phyloP scores from a whole-genome alignment of 2,888 invertebrate species.

The Eupithecia exiguata region DNA sequence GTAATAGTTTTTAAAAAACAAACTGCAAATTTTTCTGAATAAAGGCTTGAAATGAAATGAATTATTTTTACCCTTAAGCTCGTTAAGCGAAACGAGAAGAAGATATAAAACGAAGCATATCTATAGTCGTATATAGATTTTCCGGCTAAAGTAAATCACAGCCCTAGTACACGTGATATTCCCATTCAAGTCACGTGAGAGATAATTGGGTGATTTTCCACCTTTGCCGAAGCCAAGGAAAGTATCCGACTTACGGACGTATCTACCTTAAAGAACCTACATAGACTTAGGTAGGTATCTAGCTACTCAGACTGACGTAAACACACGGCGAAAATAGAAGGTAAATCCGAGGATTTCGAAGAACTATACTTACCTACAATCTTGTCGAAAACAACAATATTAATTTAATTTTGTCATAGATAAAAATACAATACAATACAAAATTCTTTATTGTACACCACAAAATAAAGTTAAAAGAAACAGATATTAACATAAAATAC shows the following conservation, averaged over 20 bases:
- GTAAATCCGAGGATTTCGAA: not conserved
- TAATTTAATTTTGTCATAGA: not conserved
- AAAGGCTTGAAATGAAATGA: too few relatives aligned
- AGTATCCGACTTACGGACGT: constrained; percentile 2
- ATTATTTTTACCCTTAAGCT: too few relatives aligned
- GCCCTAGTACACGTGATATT: constrained; percentile 7
- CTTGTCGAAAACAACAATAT: not conserved
- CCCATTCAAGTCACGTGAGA: constrained; percentile 18
- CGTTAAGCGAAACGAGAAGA: too few relatives aligned
- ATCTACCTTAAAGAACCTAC: not conserved
- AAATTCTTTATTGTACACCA: too few relatives aligned
- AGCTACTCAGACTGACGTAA: not conserved
- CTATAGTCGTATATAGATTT: not conserved
- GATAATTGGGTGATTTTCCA: constrained; percentile 30
- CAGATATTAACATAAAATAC: too few relatives aligned
- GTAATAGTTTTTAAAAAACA: too few relatives aligned
- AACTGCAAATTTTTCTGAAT: too few relatives aligned
- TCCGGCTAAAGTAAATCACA: not conserved
- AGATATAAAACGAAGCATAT: too few relatives aligned
- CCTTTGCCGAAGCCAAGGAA: constrained; percentile 29
- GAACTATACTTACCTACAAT: not conserved
- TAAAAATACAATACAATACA: too few relatives aligned
- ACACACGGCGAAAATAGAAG: not conserved
- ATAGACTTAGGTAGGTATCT: not conserved
- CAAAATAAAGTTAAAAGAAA: too few relatives aligned